Evolutionary conservation across 2,797 vertebrate species (phyloP).

Genomic region (Peromyscus nudipes): DNA sequence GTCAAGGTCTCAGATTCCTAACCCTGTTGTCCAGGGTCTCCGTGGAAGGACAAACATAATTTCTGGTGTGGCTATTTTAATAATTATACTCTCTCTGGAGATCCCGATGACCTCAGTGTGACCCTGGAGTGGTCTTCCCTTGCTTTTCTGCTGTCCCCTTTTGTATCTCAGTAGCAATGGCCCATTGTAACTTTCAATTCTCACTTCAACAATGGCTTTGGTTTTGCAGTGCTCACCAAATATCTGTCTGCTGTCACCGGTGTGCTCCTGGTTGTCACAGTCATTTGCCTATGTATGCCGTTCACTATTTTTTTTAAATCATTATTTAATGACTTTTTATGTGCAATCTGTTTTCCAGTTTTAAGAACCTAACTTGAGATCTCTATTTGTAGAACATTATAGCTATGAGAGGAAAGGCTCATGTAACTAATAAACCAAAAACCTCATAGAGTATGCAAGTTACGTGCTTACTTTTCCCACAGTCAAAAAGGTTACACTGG

Average conservation of each 20-base stretch:
- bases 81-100: slow-evolving; percentile 39
- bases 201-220: not conserved
- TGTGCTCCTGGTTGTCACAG: not conserved
- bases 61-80: slow-evolving; percentile 61
- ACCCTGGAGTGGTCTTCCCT: not conserved
- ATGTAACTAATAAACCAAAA: not conserved
- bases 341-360: slow-evolving; percentile 22
- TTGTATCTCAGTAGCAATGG: slow-evolving; percentile 4
- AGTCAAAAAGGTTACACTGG: not conserved
- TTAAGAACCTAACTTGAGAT: slow-evolving; percentile 32
- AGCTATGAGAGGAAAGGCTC: slow-evolving; percentile 39
- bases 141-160: not conserved
- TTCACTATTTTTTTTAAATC: not conserved
- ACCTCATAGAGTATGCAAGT: not conserved
- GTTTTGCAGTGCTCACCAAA: slow-evolving; percentile 27
- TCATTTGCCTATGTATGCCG: not conserved
- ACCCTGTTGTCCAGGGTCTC: slow-evolving; percentile 40
- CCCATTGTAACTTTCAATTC: slow-evolving; percentile 12
- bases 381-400: not conserved
- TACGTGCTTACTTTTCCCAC: not conserved
- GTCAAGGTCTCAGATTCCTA: slow-evolving; percentile 65
- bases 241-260: not conserved
- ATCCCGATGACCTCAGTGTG: not conserved
- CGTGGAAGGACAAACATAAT: slow-evolving; percentile 27
- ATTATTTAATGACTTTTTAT: slow-evolving; percentile 10